Conservation (phyloP, 2,797 vertebrate species). For the Natrix natrix region DNA sequence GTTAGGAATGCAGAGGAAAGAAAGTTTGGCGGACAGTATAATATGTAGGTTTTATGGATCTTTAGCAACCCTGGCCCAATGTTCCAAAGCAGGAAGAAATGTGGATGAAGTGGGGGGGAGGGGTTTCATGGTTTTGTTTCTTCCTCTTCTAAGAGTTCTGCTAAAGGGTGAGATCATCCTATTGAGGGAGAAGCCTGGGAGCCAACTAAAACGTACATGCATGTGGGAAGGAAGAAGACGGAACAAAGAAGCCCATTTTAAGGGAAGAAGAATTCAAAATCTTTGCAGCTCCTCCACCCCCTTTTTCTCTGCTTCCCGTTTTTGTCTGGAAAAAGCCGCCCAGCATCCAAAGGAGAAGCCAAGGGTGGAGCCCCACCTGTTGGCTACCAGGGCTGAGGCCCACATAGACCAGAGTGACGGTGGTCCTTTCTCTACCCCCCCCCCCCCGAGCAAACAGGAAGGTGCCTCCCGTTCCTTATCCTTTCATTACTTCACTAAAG, state of each 20-base stretch:
- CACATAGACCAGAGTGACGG: no score
- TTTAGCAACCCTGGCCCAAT: background rate
- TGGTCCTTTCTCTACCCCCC: background rate
- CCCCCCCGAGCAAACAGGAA: background rate
- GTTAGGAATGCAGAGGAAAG: no score
- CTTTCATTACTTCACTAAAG: background rate
- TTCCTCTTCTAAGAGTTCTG: background rate
- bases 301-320: background rate
- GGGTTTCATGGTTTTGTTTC: background rate
- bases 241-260: background rate
- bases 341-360: background rate
- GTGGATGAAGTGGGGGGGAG: background rate
- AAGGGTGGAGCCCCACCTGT: background rate
- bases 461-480: slow-evolving; percentile 22
- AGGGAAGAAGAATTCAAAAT: background rate
- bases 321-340: background rate
- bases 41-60: background rate
- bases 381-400: background rate
- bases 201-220: background rate
- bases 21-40: background rate
- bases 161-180: background rate
- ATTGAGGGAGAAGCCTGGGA: background rate
- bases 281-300: background rate
- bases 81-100: background rate
- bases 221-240: no score